phyloP scores from a whole-genome alignment of 2,888 invertebrate species.

The Portevinia maculata region DNA sequence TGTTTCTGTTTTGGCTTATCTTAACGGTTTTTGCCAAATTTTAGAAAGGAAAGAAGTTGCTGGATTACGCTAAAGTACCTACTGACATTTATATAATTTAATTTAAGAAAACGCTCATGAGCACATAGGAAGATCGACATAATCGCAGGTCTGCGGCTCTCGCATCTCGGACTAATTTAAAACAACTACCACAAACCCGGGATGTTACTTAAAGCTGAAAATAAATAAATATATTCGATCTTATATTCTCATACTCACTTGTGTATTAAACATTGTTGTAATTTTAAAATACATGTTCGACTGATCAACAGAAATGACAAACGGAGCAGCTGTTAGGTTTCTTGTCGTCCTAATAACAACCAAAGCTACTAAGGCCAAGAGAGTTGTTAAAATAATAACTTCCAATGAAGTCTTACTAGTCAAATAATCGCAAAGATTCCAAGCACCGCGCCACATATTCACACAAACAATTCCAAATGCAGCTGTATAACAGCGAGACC shows the following conservation, averaged over 20 bases:
- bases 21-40: too few relatives aligned
- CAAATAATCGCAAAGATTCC: constrained; percentile 88
- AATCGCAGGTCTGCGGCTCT: too few relatives aligned
- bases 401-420: constrained; percentile 85
- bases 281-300: constrained; percentile 92
- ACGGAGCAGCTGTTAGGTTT: constrained; percentile 92
- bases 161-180: too few relatives aligned
- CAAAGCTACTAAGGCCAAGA: constrained; percentile 87
- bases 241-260: constrained; percentile 89
- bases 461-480: constrained; percentile 92
- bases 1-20: too few relatives aligned
- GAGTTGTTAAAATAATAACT: constrained; percentile 85
- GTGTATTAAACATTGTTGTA: constrained; percentile 91
- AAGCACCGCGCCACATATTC: constrained; percentile 94
- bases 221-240: background rate
- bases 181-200: too few relatives aligned
- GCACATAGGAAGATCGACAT: too few relatives aligned
- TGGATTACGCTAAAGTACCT: too few relatives aligned
- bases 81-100: too few relatives aligned
- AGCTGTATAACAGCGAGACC: constrained; percentile 89
- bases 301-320: constrained; percentile 89
- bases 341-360: constrained; percentile 88
- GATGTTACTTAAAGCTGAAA: background rate
- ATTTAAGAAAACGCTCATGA: too few relatives aligned
- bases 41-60: too few relatives aligned